phyloP scores from a whole-genome alignment of 2,113 vertebrate species.

The Odocoileus hemionus region DNA sequence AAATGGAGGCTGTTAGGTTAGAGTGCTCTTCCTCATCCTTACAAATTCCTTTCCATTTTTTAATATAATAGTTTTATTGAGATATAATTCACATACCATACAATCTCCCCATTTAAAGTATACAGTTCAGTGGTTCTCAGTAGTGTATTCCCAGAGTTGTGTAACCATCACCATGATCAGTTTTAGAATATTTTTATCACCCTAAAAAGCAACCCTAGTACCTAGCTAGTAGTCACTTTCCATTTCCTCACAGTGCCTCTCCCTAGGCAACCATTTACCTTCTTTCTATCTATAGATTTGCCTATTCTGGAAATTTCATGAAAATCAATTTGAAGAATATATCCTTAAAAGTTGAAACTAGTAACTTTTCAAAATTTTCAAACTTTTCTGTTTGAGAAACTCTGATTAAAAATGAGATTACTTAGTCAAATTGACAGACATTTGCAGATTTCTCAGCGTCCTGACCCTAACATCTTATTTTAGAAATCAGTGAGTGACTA shows the following conservation, averaged over 20 bases:
- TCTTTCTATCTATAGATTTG: not conserved
- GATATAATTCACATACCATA: not conserved
- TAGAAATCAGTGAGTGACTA: not conserved
- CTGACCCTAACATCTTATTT: not conserved
- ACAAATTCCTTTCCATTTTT: not conserved
- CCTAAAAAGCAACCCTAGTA: not conserved
- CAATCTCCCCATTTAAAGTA: not conserved
- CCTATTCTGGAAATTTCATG: not conserved
- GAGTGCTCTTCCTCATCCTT: not conserved
- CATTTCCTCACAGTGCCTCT: not conserved
- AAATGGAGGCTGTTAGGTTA: not conserved
- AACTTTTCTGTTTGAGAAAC: not conserved
- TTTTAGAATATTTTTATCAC: conserved; percentile 18
- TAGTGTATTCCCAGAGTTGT: not conserved
- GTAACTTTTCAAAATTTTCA: conserved; percentile 26
- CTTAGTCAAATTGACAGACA: conserved; percentile 14
- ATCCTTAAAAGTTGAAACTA: conserved; percentile 17
- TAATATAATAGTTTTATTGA: not conserved
- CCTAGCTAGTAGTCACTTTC: not conserved
- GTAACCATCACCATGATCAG: not conserved
- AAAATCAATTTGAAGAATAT: not conserved
- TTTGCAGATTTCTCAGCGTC: not conserved
- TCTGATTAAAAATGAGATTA: conserved; percentile 17
- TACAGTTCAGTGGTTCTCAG: not conserved
- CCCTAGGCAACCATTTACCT: not conserved